These are phyloP conservation scores for Chionodraco myersi DNA, from an alignment of 2,113 vertebrate species.

Conservation along the genomic window DNA sequence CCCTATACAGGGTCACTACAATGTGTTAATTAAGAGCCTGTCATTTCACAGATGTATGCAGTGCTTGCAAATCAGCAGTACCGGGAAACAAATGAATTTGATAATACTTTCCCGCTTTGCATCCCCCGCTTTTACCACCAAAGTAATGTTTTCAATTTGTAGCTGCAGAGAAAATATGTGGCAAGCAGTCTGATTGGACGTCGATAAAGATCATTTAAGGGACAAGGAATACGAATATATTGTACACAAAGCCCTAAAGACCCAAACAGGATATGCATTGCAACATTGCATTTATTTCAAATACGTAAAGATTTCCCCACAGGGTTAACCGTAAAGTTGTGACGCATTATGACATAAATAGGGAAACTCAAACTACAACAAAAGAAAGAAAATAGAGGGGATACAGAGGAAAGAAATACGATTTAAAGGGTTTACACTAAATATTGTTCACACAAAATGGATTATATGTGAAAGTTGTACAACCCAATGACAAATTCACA, in stretches of 20 bases:
- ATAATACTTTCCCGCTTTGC: neutral
- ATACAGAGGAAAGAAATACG: neutral
- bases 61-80: neutral
- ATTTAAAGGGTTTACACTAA: neutral
- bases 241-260: neutral
- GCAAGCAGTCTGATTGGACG: neutral
- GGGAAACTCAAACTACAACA: neutral
- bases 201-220: neutral
- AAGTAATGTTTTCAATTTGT: constrained; percentile 14
- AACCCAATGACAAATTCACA: neutral
- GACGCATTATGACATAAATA: neutral
- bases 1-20: neutral
- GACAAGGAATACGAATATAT: neutral
- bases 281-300: neutral
- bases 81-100: neutral
- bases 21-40: neutral
- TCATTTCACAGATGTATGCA: neutral
- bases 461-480: neutral
- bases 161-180: constrained; percentile 25
- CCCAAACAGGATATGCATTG: neutral
- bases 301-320: too few species aligned
- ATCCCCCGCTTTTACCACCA: neutral
- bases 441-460: too few species aligned
- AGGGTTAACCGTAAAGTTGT: neutral
- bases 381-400: neutral